These are phyloP conservation scores for Volucella inflata DNA, from an alignment of 2,888 invertebrate genomes.

Conservation along the genomic window DNA sequence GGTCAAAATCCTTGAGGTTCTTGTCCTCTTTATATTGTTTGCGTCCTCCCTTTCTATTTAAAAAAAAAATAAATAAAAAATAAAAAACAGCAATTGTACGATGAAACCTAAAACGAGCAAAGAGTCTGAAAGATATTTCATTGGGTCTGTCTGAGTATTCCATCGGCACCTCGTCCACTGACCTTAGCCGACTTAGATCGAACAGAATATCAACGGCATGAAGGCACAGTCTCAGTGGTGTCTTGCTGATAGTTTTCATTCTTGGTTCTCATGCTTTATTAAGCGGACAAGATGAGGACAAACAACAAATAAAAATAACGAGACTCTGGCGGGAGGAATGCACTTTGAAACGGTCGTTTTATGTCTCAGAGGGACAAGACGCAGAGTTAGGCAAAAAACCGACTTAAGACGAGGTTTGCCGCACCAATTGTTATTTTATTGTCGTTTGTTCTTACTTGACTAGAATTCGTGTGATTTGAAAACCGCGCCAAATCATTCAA, in stretches of 20 bases:
- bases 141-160: constrained; percentile 57
- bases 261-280: constrained; percentile 62
- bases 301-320: background rate
- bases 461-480: constrained; percentile 40
- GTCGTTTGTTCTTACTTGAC: background rate
- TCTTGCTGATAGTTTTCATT: constrained; percentile 20
- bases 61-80: background rate
- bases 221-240: constrained; percentile 54
- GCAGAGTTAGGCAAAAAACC: background rate
- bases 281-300: constrained; percentile 13
- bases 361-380: background rate
- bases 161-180: constrained; percentile 57
- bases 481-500: constrained; percentile 48
- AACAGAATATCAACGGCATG: constrained; percentile 7
- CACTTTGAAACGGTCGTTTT: constrained; percentile 5
- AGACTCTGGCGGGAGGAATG: constrained; percentile 30
- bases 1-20: constrained; percentile 83
- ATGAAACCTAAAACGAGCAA: constrained; percentile 54
- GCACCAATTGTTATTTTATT: constrained; percentile 11
- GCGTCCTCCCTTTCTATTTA: background rate
- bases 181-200: constrained; percentile 51
- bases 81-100: constrained; percentile 7
- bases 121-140: constrained; percentile 37
- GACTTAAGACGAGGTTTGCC: constrained; percentile 1
- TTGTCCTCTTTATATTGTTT: constrained; percentile 80